These are phyloP conservation scores for Forbesichthys papilliferus DNA, from an alignment of 2,113 vertebrate species.

Conservation along the genomic window DNA sequence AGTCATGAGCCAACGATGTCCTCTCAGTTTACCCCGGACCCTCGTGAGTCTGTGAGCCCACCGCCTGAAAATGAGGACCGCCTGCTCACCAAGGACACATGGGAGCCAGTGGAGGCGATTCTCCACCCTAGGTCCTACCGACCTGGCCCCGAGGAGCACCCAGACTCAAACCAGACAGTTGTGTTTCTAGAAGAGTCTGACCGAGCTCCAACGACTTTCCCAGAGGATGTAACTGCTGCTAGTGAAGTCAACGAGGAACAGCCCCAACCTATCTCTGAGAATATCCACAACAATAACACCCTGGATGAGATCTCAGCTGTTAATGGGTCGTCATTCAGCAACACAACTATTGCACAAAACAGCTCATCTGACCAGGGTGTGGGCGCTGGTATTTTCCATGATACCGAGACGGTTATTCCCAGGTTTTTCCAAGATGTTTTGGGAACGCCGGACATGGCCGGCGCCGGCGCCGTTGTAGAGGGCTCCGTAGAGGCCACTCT, in stretches of 20 bases:
- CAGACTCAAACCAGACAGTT: conserved; percentile 9
- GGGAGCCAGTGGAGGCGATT: conserved; percentile 27
- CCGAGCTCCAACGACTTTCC: background rate
- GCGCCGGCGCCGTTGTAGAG: conserved; percentile 1
- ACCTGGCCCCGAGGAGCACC: conserved; percentile 32
- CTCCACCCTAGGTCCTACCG: conserved; percentile 29
- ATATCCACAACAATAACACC: conserved; percentile 5
- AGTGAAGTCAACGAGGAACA: background rate
- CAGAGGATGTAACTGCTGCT: background rate
- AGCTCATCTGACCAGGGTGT: too few species aligned
- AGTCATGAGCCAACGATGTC: background rate
- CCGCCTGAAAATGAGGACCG: conserved; percentile 21
- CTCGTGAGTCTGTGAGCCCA: conserved; percentile 23
- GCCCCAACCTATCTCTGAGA: conserved; percentile 7
- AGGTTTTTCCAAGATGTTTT: conserved; percentile 10
- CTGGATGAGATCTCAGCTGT: background rate
- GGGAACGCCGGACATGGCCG: conserved; percentile 24
- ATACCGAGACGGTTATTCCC: conserved; percentile 10
- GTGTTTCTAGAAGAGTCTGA: conserved; percentile 1
- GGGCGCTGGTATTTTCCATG: background rate
- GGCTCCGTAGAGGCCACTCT: background rate
- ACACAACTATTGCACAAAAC: background rate
- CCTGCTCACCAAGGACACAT: conserved; percentile 14
- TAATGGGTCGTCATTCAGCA: conserved; percentile 24
- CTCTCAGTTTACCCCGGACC: conserved; percentile 11